phyloP scores from a whole-genome alignment of 2,113 vertebrate genomes.

The Sander vitreus region DNA sequence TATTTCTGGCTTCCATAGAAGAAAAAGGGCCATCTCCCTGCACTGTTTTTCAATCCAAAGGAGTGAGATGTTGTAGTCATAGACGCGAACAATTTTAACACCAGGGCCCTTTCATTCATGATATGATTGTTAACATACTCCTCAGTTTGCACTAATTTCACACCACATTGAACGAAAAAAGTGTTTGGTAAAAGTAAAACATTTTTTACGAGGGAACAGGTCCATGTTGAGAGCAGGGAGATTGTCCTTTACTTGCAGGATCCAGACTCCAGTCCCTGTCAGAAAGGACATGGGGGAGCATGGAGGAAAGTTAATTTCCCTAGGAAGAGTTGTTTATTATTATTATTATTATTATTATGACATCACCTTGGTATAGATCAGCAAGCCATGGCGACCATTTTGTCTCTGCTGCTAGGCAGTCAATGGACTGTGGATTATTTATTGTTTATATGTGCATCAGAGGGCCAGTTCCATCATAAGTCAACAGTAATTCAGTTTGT shows the following conservation, averaged over 20 bases:
- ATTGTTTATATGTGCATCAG: constrained; percentile 14
- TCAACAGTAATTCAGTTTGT: constrained; percentile 21
- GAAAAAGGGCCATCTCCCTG: neutral
- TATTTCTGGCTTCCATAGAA: neutral
- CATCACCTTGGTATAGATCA: neutral
- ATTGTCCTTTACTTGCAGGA: neutral
- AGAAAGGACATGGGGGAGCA: neutral
- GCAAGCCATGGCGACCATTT: neutral
- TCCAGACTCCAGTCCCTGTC: neutral
- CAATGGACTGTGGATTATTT: constrained; percentile 8
- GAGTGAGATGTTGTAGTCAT: neutral
- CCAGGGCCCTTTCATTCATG: neutral
- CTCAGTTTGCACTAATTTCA: neutral
- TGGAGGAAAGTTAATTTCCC: constrained; percentile 4
- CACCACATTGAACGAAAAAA: neutral
- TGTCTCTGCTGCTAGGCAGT: constrained; percentile 8
- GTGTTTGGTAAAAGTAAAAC: neutral
- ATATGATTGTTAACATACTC: neutral
- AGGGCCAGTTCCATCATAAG: neutral
- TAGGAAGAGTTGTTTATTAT: neutral
- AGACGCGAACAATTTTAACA: neutral
- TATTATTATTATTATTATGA: neutral
- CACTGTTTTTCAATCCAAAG: neutral
- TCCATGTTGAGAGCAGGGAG: neutral
- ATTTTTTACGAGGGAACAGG: neutral